Conservation (phyloP, 2,113 vertebrate genomes). For the Xiphophorus hellerii region DNA sequence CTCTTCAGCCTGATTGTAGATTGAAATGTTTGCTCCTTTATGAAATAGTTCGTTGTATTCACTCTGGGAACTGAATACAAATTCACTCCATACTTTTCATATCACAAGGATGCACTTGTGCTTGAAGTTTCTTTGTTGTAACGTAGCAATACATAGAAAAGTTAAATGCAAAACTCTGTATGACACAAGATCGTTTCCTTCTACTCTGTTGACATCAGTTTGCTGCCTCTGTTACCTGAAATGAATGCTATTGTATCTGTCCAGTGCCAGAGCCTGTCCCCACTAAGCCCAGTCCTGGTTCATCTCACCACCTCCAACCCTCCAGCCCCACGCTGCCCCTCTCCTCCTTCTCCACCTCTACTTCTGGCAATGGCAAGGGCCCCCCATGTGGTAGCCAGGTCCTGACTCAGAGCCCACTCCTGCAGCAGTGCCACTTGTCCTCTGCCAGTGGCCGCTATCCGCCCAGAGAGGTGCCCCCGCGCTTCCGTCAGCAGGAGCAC, state of each 20-base stretch:
- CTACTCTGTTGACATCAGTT: conserved; percentile 36
- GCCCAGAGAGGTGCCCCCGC: conserved; percentile 95
- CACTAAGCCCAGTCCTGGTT: conserved; percentile 91
- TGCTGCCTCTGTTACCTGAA: conserved; percentile 49
- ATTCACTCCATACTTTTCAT: no score
- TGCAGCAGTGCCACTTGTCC: conserved; percentile 79
- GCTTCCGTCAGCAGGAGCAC: conserved; percentile 98
- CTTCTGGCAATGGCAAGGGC: conserved; percentile 94
- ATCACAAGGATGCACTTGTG: not conserved
- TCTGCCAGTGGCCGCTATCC: conserved; percentile 89
- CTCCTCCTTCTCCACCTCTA: conserved; percentile 84
- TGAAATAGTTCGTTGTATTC: no score
- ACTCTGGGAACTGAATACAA: not conserved
- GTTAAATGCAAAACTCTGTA: not conserved
- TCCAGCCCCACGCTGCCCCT: conserved; percentile 87
- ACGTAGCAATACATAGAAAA: not conserved
- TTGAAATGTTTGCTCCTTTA: no score
- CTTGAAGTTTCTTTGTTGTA: not conserved
- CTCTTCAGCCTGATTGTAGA: no score
- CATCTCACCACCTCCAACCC: conserved; percentile 78
- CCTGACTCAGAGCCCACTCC: conserved; percentile 63
- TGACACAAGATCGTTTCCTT: not conserved
- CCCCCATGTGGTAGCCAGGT: conserved; percentile 75
- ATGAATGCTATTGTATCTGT: conserved; percentile 51
- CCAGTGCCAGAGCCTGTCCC: conserved; percentile 93